Conservation (phyloP, 1,140 invertebrate genomes). For the Leptoteleia sp. region DNA sequence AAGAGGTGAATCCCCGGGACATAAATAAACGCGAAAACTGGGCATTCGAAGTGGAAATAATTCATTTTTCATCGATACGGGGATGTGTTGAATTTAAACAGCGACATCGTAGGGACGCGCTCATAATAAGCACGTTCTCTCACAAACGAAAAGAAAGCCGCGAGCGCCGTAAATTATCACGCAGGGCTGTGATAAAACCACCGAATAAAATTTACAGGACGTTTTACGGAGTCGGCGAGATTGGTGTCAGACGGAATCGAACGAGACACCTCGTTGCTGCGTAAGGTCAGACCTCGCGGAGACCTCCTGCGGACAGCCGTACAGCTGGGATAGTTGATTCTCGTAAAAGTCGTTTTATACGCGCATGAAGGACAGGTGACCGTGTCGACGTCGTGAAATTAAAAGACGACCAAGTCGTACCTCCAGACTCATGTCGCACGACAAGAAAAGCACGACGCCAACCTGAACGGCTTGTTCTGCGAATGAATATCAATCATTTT, state of each 20-base stretch:
- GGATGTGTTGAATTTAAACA: slow-evolving; percentile 40
- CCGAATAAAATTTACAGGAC: slow-evolving; percentile 79
- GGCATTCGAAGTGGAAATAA: slow-evolving; percentile 19
- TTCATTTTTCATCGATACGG: slow-evolving; percentile 28
- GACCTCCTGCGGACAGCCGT: slow-evolving; percentile 78
- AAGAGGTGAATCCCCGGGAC: background rate
- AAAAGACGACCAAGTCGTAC: slow-evolving; percentile 53
- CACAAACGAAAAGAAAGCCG: slow-evolving; percentile 51
- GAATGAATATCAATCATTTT: slow-evolving; percentile 37
- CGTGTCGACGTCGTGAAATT: slow-evolving; percentile 65
- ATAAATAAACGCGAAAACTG: slow-evolving; percentile 25
- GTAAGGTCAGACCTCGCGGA: slow-evolving; percentile 70
- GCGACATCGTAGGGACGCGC: slow-evolving; percentile 27
- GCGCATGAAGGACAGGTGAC: slow-evolving; percentile 77
- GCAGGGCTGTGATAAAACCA: slow-evolving; percentile 70
- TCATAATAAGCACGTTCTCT: slow-evolving; percentile 50
- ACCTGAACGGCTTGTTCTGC: slow-evolving; percentile 26
- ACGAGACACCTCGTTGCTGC: slow-evolving; percentile 76
- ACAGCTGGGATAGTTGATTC: slow-evolving; percentile 67
- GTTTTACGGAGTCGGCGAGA: slow-evolving; percentile 77
- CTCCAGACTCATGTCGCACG: slow-evolving; percentile 50
- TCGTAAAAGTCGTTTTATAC: slow-evolving; percentile 80
- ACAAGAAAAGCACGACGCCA: slow-evolving; percentile 35
- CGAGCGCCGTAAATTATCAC: slow-evolving; percentile 75
- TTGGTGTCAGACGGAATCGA: slow-evolving; percentile 77